Conservation (phyloP, 1,140 invertebrate species). For the Nasonia vitripennis region DNA sequence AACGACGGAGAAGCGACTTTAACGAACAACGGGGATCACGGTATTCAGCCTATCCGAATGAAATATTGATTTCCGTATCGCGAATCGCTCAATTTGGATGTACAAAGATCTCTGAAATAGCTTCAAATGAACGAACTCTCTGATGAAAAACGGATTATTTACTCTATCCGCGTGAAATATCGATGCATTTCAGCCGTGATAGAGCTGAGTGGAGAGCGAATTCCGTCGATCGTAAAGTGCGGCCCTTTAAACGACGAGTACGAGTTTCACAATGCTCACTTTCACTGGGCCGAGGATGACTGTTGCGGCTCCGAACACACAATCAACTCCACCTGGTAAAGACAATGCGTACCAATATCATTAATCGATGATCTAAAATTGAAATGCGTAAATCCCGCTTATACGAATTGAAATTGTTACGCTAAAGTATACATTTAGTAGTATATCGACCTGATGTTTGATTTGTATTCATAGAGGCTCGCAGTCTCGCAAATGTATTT, state of each 20-base stretch:
- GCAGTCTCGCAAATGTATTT: background rate
- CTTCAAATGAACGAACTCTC: too few relatives aligned
- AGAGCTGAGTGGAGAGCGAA: constrained; percentile 56
- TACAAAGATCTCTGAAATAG: too few relatives aligned
- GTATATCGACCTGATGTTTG: too few relatives aligned
- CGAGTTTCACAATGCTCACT: constrained; percentile 85
- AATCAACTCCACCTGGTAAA: constrained; percentile 77
- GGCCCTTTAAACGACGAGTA: constrained; percentile 82
- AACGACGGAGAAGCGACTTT: constrained; percentile 70
- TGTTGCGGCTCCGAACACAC: constrained; percentile 88
- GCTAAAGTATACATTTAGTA: too few relatives aligned
- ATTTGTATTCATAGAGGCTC: too few relatives aligned
- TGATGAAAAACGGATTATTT: background rate
- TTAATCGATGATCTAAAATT: too few relatives aligned
- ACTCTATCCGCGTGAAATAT: background rate
- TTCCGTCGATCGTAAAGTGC: constrained; percentile 67
- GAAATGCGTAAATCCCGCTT: too few relatives aligned
- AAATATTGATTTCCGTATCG: background rate
- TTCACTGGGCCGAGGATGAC: constrained; percentile 89
- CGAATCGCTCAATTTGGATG: too few relatives aligned
- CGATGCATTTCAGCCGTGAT: constrained; percentile 53
- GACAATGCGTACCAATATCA: background rate
- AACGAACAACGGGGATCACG: constrained; percentile 67
- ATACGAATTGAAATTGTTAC: too few relatives aligned
- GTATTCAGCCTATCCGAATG: constrained; percentile 54